phyloP scores from a whole-genome alignment of 1,140 invertebrate species.

The Saccostrea echinata region DNA sequence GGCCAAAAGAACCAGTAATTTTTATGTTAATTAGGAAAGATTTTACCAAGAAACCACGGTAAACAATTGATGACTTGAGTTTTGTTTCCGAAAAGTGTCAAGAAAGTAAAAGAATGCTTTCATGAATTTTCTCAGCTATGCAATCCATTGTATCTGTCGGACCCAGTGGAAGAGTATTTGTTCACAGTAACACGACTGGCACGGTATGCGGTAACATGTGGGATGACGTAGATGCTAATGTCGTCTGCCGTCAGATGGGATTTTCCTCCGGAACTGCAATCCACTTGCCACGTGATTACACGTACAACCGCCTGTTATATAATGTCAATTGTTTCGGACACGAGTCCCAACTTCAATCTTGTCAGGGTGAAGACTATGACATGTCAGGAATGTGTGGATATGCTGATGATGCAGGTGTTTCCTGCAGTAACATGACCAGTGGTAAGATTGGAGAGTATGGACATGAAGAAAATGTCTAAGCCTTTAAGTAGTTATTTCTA shows the following conservation, averaged over 20 bases:
- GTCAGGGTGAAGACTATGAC: neutral
- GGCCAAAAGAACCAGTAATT: too few relatives aligned
- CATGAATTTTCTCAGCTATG: neutral
- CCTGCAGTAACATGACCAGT: neutral
- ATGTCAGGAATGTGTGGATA: neutral
- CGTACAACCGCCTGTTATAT: neutral
- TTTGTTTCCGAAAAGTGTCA: too few relatives aligned
- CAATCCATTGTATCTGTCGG: neutral
- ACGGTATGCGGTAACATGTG: neutral
- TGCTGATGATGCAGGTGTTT: neutral
- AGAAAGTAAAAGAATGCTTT: neutral
- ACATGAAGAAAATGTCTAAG: neutral
- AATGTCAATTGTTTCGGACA: neutral
- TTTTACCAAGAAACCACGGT: too few relatives aligned
- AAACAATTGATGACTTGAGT: neutral
- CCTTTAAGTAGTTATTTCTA: neutral
- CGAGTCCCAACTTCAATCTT: neutral
- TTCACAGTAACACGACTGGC: neutral
- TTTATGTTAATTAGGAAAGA: too few relatives aligned
- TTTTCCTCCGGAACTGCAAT: neutral
- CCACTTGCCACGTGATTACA: neutral
- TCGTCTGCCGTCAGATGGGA: neutral
- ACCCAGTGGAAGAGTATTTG: neutral
- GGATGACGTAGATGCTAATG: neutral
- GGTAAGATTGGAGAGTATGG: neutral